Conservation (phyloP, 1,140 invertebrate genomes). For the Galendromus occidentalis region DNA sequence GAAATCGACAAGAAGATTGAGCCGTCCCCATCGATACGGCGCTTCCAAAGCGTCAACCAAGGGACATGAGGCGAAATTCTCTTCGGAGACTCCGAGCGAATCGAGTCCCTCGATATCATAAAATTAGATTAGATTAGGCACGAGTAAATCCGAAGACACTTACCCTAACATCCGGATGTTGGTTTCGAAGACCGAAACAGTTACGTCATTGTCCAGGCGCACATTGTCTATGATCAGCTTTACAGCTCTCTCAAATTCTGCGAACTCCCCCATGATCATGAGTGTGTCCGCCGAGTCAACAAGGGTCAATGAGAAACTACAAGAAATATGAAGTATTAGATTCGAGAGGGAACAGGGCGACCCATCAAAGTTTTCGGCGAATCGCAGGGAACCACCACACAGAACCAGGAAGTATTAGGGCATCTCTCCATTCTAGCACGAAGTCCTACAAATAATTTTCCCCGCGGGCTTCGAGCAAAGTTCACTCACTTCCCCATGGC, state of each 20-base stretch:
- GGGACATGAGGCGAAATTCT: too few species aligned
- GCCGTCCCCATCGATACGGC: too few species aligned
- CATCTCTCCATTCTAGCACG: too few species aligned
- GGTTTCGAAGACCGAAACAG: constrained; percentile 95
- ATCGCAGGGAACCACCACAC: too few species aligned
- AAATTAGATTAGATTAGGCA: too few species aligned
- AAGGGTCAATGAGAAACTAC: constrained; percentile 82
- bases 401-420: too few species aligned
- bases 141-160: constrained; percentile 26
- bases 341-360: too few species aligned
- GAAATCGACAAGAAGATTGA: too few species aligned
- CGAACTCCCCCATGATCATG: constrained; percentile 69
- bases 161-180: constrained; percentile 90
- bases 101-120: too few species aligned
- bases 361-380: too few species aligned
- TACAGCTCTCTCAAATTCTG: constrained; percentile 80
- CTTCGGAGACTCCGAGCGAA: too few species aligned
- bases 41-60: too few species aligned
- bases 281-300: constrained; percentile 86
- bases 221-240: constrained; percentile 65
- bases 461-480: background rate
- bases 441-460: constrained; percentile 12
- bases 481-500: constrained; percentile 74
- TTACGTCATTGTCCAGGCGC: constrained; percentile 74
- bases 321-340: constrained; percentile 21